Percentiles rank a stretch among this genome's conserved stretches.
phyloP scores from a whole-genome alignment of 2,113 vertebrate species.

The Prochilodus magdalenae region DNA sequence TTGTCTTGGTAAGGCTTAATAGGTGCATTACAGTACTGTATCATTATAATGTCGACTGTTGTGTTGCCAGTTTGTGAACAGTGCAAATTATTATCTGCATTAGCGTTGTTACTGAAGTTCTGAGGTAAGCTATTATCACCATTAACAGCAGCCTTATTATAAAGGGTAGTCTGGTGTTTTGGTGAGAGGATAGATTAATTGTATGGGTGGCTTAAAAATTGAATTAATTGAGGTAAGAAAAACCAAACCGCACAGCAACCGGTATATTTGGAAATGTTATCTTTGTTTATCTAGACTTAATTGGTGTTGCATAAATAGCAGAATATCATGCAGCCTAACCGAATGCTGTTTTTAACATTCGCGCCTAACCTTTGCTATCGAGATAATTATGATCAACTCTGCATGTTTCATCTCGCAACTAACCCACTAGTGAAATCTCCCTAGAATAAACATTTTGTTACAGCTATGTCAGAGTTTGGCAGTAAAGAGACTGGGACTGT shows the following conservation, averaged over 20 bases:
- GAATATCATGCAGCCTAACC: background rate
- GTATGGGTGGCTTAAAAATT: too few relatives aligned
- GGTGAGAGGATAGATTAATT: too few relatives aligned
- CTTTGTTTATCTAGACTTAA: background rate
- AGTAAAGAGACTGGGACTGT: background rate
- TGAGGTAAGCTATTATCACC: background rate
- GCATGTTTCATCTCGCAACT: background rate
- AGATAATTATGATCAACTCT: background rate
- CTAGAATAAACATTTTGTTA: conserved; percentile 1
- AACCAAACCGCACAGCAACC: background rate
- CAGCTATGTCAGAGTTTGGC: background rate
- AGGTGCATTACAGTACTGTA: too few relatives aligned
- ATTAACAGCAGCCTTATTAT: background rate
- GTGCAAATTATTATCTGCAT: too few relatives aligned
- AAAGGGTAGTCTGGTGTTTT: too few relatives aligned
- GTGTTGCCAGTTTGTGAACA: too few relatives aligned
- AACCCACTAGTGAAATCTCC: background rate
- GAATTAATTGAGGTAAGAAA: too few relatives aligned
- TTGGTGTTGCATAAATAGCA: background rate
- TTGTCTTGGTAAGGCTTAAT: too few relatives aligned
- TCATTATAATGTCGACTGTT: too few relatives aligned
- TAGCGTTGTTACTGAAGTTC: too few relatives aligned
- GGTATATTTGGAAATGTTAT: background rate
- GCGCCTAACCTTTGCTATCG: background rate
- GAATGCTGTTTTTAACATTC: background rate